Evolutionary conservation across 2,888 invertebrate genomes (phyloP), one percentile per base, ranked within the genome.

Genomic region (Copidosoma aretas): DNA sequence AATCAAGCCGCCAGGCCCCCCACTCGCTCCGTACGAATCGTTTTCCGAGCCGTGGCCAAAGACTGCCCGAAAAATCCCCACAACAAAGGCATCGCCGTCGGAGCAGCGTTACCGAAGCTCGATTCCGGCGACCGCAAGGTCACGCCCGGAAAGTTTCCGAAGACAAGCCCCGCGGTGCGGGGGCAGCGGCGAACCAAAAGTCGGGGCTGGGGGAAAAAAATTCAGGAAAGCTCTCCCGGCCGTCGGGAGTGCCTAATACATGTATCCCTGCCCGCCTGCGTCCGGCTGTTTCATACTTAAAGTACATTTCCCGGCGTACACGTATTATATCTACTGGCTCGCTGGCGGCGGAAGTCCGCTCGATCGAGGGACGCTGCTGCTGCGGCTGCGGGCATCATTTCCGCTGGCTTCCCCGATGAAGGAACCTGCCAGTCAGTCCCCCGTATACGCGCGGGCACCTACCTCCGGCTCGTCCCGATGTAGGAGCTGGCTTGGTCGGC

Each of bases 211-310:
- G 46, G 14, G 53, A n/a, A 21, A 21, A 53, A 53, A 46, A n/a
- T 46, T 19, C 10, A 65, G 63, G 56, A 22, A 21, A 24, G n/a
- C 4, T 53, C 53, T 22, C 22, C 49, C 56, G 77, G 75, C 78
- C 78, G 79, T 79, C 78, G 76, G 71, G 75, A 78, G 77, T n/a
- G n/a, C n/a, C n/a, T n/a, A n/a, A n/a, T n/a, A 76, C 78, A 77
- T 79, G 76, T 75, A 75, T 75, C 76, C 75, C 77, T 77, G 78
- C 43, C 1, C 62, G 21, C 75, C 76, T 81, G 81, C 77, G 75
- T 78, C 80, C 80, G 81, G 81, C 82, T 82, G 80, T 82, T 83
- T 81, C 80, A 81, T 82, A 82, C 82, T 83, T 81, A 82, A 81
- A 82, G 79, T 81, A 79, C 79, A 81, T 80, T 81, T 82, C 51